Conservation (phyloP, 1,140 invertebrate genomes). For the Thereuonema tuberculata region DNA sequence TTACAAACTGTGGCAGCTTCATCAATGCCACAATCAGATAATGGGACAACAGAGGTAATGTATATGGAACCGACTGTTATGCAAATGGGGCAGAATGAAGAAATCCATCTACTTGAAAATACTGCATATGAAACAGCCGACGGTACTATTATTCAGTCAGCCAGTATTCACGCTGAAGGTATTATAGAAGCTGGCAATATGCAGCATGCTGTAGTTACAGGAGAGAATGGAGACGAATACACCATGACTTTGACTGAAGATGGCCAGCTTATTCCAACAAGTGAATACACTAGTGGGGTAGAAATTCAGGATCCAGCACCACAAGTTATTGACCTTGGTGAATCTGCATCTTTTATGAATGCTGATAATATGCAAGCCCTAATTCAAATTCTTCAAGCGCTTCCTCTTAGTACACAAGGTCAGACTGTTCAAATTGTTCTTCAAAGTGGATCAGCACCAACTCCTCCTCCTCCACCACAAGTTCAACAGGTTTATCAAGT, state of each 20-base stretch:
- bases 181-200: neutral
- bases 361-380: slow-evolving; percentile 11
- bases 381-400: slow-evolving; percentile 10
- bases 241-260: neutral
- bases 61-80: neutral
- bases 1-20: neutral
- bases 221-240: neutral
- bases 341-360: neutral
- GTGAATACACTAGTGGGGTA: neutral
- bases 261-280: neutral
- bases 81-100: neutral
- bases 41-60: neutral
- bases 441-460: neutral
- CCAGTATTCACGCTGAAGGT: neutral
- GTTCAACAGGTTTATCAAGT: neutral
- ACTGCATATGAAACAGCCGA: neutral
- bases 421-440: slow-evolving; percentile 8
- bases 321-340: slow-evolving; percentile 7
- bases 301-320: neutral
- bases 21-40: neutral
- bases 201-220: neutral
- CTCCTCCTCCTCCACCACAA: neutral
- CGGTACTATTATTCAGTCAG: neutral
- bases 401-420: neutral
- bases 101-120: neutral